Percentiles rank a stretch among this genome's conserved stretches.
Conservation (phyloP, 2,888 invertebrate species). For the Myathropa florea region DNA sequence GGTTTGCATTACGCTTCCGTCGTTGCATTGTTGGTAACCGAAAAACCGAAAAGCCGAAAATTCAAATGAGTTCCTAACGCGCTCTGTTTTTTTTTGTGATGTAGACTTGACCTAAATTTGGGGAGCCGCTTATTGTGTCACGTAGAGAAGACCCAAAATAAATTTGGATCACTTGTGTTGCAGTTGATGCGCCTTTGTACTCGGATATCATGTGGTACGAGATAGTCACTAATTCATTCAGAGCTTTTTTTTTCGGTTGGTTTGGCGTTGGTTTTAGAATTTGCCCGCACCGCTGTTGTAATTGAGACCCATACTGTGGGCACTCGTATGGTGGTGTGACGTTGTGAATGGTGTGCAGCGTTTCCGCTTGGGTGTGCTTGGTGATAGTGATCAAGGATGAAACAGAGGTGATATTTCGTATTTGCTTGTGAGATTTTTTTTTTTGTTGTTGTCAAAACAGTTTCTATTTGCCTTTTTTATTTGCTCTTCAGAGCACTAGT, state of each 20-base stretch:
- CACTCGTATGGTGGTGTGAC: neutral
- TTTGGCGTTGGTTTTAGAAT: neutral
- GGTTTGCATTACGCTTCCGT: conserved; percentile 43
- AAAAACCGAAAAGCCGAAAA: neutral
- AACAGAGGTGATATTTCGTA: conserved; percentile 1
- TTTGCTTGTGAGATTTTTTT: conserved; percentile 10
- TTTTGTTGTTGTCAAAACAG: neutral
- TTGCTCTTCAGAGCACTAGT: neutral
- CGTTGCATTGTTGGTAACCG: conserved; percentile 45
- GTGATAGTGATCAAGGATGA: conserved; percentile 16
- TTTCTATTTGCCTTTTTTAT: conserved; percentile 7
- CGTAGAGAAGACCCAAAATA: conserved; percentile 16
- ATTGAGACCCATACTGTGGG: neutral
- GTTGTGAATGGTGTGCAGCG: conserved; percentile 24
- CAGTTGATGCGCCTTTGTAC: conserved; percentile 31
- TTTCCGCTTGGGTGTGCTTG: conserved; percentile 32
- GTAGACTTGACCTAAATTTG: conserved; percentile 53
- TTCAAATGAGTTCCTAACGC: conserved; percentile 49
- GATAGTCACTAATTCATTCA: conserved; percentile 20
- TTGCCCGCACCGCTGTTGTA: neutral
- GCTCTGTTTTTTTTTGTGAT: conserved; percentile 19
- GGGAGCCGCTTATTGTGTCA: conserved; percentile 23
- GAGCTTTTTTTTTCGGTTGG: conserved; percentile 16
- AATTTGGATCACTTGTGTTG: conserved; percentile 24
- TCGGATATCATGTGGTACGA: conserved; percentile 9